Conservation (phyloP, 1,140 invertebrate species). For the Planococcus citri region DNA sequence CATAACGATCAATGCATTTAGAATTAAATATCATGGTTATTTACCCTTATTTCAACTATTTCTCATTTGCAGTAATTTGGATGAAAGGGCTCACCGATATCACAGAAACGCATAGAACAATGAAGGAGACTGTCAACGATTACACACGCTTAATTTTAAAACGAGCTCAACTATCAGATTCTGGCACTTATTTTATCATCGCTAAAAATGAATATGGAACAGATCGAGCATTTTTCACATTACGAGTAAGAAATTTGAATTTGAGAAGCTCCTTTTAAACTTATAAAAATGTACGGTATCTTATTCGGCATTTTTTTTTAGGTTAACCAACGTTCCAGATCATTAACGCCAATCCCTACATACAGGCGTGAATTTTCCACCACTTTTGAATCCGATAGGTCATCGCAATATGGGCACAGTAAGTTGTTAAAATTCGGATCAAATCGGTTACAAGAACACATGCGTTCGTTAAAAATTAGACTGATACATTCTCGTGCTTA, state of each 20-base stretch:
- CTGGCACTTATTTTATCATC: constrained; percentile 87
- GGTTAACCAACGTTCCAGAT: constrained; percentile 23
- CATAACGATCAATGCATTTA: neutral
- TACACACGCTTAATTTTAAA: constrained; percentile 76
- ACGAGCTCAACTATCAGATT: constrained; percentile 68
- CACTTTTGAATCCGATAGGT: neutral
- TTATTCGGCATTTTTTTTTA: neutral
- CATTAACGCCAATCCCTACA: constrained; percentile 16
- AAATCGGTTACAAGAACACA: neutral
- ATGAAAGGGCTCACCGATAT: constrained; percentile 77
- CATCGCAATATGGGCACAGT: neutral
- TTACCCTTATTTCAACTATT: neutral
- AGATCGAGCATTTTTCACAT: constrained; percentile 69
- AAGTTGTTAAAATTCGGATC: neutral
- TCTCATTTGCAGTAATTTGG: constrained; percentile 51
- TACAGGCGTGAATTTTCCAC: neutral
- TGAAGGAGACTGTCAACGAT: constrained; percentile 71
- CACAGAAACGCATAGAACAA: constrained; percentile 56
- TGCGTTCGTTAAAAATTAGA: constrained; percentile 5
- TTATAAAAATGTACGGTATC: too few relatives aligned
- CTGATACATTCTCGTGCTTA: constrained; percentile 4
- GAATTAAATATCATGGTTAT: too few relatives aligned
- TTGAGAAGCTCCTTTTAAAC: neutral
- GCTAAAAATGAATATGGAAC: constrained; percentile 81
- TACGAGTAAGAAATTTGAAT: constrained; percentile 44